Conservation (phyloP, 1,140 invertebrate species). For the Chelonus insularis region DNA sequence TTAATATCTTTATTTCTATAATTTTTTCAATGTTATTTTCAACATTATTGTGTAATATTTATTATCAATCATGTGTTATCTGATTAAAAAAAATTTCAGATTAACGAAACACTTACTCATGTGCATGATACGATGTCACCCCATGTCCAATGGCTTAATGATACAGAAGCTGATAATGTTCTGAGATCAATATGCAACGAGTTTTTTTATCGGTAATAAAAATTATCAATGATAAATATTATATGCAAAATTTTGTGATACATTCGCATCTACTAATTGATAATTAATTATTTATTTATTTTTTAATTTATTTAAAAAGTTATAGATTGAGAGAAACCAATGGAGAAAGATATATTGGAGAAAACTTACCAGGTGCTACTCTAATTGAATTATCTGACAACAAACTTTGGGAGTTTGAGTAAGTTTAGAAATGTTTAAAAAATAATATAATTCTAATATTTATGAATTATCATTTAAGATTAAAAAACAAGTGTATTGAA, state of each 20-base stretch:
- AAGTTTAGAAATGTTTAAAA: conserved; percentile 5
- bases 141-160: conserved; percentile 32
- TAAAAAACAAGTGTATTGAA: conserved; percentile 43
- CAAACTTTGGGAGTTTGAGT: conserved; percentile 43
- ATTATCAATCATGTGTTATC: conserved; percentile 9
- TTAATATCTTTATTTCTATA: conserved; percentile 12
- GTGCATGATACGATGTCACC: conserved; percentile 35
- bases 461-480: conserved; percentile 33
- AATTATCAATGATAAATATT: no score
- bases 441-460: conserved; percentile 1
- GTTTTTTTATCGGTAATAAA: conserved; percentile 47
- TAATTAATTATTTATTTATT: neutral
- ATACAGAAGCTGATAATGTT: conserved; percentile 33
- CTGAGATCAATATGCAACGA: conserved; percentile 42
- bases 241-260: conserved; percentile 26
- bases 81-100: conserved; percentile 34
- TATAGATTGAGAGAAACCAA: conserved; percentile 43
- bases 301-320: conserved; percentile 30
- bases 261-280: neutral
- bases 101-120: conserved; percentile 43
- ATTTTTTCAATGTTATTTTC: neutral
- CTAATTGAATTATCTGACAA: conserved; percentile 41
- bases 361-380: conserved; percentile 37
- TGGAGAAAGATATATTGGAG: conserved; percentile 39
- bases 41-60: neutral